These are phyloP conservation scores for Ariopsis seemanni DNA, from an alignment of 2,113 vertebrate species.

Conservation along the genomic window DNA sequence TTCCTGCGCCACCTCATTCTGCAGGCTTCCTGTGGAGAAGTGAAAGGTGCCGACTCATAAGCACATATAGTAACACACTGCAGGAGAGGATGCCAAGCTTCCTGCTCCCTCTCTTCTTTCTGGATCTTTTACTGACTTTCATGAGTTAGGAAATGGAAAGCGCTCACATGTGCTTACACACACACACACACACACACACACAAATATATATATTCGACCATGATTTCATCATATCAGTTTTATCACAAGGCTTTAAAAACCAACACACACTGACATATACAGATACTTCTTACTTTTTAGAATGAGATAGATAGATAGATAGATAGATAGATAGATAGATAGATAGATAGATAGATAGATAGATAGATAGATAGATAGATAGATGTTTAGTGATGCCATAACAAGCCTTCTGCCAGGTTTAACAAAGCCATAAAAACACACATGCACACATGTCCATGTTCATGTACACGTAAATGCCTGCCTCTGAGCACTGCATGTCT, in stretches of 20 bases:
- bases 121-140: conserved; percentile 20
- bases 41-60: conserved; percentile 24
- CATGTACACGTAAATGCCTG: neutral
- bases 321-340: too few species aligned
- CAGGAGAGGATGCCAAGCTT: conserved; percentile 28
- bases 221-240: neutral
- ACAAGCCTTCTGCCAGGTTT: neutral
- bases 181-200: neutral
- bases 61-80: conserved; percentile 26
- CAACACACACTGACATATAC: neutral
- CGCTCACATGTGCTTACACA: neutral
- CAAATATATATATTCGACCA: neutral
- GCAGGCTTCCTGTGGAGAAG: conserved; percentile 39
- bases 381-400: neutral
- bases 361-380: too few species aligned
- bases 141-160: conserved; percentile 34
- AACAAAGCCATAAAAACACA: neutral
- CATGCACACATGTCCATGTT: neutral
- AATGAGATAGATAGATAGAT: neutral
- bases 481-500: neutral
- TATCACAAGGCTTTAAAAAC: neutral
- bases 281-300: too few species aligned
- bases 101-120: neutral
- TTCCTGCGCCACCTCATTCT: conserved; percentile 3
- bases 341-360: neutral